Conservation (phyloP, 2,113 vertebrate genomes). For the Felis chaus region DNA sequence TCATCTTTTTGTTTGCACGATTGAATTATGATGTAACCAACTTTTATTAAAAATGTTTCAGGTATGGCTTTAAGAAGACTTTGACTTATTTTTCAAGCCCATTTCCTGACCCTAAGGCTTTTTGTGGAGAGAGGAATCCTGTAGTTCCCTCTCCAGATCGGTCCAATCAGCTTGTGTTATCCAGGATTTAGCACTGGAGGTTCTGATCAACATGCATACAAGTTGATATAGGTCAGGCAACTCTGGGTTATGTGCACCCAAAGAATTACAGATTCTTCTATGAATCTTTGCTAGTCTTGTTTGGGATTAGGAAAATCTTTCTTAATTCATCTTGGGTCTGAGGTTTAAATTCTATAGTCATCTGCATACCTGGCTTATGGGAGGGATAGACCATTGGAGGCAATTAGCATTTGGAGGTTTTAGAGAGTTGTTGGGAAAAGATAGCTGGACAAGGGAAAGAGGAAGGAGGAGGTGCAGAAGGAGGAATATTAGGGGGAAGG, state of each 20-base stretch:
- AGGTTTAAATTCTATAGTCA: neutral
- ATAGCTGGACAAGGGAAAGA: neutral
- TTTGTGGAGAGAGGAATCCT: neutral
- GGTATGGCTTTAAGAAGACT: neutral
- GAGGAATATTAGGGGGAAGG: neutral
- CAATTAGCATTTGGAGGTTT: neutral
- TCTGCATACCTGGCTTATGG: neutral
- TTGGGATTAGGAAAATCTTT: neutral
- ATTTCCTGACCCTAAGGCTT: neutral
- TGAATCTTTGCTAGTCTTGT: neutral
- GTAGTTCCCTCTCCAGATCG: neutral
- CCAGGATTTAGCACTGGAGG: neutral
- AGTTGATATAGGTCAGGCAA: neutral
- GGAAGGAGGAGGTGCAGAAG: neutral
- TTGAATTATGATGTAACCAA: neutral
- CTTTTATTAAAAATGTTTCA: neutral
- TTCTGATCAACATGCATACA: neutral
- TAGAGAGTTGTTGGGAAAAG: neutral
- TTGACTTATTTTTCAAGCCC: neutral
- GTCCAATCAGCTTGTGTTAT: neutral
- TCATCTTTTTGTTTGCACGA: neutral
- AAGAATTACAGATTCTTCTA: neutral
- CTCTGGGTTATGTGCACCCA: neutral
- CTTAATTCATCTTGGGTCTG: neutral
- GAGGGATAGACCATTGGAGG: neutral